Conservation (phyloP, 1,140 invertebrate genomes). For the Ylistrum balloti region DNA sequence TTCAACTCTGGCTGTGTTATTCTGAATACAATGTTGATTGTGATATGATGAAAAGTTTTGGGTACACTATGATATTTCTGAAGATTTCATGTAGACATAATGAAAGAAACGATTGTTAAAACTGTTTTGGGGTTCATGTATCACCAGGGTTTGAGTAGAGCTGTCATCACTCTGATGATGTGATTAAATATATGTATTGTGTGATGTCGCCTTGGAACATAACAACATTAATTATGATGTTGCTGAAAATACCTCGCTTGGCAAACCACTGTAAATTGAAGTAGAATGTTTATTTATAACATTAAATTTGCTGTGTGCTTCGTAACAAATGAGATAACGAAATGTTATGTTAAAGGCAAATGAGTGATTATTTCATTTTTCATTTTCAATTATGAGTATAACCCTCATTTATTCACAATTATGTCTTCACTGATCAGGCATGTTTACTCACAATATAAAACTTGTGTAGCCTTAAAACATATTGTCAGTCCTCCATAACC, state of each 20-base stretch:
- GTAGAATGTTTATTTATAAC: neutral
- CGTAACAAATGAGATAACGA: too few relatives aligned
- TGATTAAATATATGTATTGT: neutral
- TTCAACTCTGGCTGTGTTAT: neutral
- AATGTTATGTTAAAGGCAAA: neutral
- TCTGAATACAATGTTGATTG: neutral
- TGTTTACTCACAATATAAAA: neutral
- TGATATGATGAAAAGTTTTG: slow-evolving; percentile 11
- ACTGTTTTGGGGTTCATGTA: neutral
- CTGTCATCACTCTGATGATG: neutral
- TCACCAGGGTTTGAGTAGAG: neutral
- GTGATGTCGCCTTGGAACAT: neutral
- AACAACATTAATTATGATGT: neutral
- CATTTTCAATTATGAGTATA: neutral
- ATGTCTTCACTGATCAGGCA: neutral
- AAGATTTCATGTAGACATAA: neutral
- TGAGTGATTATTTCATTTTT: too few relatives aligned
- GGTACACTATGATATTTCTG: neutral
- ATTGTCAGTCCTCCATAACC: neutral
- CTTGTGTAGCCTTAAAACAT: neutral
- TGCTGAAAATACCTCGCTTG: neutral
- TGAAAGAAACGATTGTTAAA: neutral
- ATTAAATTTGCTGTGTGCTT: neutral
- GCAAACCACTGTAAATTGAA: neutral
- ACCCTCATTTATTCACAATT: neutral